Evolutionary conservation across 2,888 invertebrate genomes (phyloP).

Genomic region (Papilio gigon): DNA sequence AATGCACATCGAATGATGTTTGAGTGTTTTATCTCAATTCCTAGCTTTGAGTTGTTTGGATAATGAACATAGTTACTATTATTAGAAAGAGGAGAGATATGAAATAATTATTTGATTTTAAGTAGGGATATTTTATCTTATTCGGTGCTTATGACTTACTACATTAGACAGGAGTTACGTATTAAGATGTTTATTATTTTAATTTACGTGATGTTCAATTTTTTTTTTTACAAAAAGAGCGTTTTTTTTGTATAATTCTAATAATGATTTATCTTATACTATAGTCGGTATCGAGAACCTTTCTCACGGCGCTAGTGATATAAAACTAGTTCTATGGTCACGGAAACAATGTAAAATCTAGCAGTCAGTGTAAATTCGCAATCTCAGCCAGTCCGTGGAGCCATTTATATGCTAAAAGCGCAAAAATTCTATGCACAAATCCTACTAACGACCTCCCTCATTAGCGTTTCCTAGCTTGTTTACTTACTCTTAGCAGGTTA

Average conservation of each 20-base stretch:
- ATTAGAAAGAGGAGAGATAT: no score
- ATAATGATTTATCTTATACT: not conserved
- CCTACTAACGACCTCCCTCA: constrained; percentile 17
- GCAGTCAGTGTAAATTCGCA: constrained; percentile 19
- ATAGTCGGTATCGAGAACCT: constrained; percentile 2
- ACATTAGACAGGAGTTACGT: no score
- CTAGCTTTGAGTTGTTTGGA: constrained; percentile 13
- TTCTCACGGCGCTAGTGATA: constrained; percentile 19
- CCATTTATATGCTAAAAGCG: constrained; percentile 26
- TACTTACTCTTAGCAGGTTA: not conserved
- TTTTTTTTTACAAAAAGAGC: no score
- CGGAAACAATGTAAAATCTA: constrained; percentile 23
- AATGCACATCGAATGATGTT: constrained; percentile 35
- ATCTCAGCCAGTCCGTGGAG: constrained; percentile 13
- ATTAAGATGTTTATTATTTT: no score
- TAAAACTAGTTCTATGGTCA: constrained; percentile 14
- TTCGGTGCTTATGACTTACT: no score
- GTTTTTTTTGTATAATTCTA: not conserved
- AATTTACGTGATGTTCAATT: no score
- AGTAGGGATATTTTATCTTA: no score
- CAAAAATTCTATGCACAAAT: constrained; percentile 19
- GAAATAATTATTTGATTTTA: no score
- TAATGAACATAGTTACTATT: constrained; percentile 3
- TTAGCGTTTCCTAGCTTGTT: constrained; percentile 15
- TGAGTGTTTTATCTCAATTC: constrained; percentile 35